Conservation (phyloP, 2,113 vertebrate species). For the Thamnophis sirtalis region DNA sequence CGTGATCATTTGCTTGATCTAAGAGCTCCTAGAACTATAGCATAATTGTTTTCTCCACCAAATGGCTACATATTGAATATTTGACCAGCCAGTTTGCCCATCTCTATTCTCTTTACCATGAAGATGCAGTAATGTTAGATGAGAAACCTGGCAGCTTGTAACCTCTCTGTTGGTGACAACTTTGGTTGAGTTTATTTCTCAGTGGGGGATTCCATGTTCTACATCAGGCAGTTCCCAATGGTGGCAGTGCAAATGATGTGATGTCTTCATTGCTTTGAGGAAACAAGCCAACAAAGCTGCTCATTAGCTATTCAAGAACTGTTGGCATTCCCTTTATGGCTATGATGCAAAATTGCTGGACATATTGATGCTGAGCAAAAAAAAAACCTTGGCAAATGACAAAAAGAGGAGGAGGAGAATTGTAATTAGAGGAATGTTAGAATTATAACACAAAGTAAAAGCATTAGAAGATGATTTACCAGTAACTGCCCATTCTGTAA, state of each 20-base stretch:
- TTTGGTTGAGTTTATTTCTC: constrained; percentile 53
- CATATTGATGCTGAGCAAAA: constrained; percentile 28
- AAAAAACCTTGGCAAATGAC: constrained; percentile 10
- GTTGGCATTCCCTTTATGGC: constrained; percentile 46
- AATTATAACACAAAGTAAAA: not conserved
- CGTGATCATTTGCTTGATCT: not conserved
- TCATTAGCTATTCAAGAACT: constrained; percentile 18
- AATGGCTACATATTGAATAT: not conserved
- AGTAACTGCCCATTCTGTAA: not conserved
- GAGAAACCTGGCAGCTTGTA: constrained; percentile 49
- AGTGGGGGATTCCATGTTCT: constrained; percentile 17
- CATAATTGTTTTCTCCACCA: not conserved
- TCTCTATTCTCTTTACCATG: constrained; percentile 12
- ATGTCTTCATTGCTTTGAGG: constrained; percentile 60
- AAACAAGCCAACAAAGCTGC: constrained; percentile 49
- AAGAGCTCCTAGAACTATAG: not conserved
- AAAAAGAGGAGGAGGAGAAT: not conserved
- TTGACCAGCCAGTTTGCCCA: not conserved
- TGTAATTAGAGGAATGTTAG: constrained; percentile 9
- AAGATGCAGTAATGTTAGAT: not conserved
- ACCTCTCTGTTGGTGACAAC: constrained; percentile 49
- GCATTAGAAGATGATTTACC: not conserved
- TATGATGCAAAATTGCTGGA: constrained; percentile 12
- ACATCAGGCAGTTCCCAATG: constrained; percentile 28
- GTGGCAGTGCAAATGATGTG: constrained; percentile 35